These are phyloP conservation scores for Periphyllus acericola DNA, from an alignment of 2,888 invertebrate species.

Conservation along the genomic window DNA sequence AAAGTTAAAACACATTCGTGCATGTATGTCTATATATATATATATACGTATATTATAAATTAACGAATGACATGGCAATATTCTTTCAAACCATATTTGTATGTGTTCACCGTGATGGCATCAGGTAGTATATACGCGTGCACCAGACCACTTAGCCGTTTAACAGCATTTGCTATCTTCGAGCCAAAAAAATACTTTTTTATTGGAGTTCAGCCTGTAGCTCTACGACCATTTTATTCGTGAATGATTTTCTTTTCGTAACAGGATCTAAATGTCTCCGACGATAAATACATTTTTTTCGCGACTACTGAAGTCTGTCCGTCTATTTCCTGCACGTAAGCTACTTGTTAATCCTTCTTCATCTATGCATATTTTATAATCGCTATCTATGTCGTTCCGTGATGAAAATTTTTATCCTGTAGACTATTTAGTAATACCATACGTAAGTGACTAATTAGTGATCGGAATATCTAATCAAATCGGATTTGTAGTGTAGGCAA, in stretches of 20 bases:
- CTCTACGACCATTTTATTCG: background rate
- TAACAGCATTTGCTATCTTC: background rate
- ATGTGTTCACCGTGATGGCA: background rate
- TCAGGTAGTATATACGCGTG: background rate
- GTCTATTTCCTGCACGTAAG: background rate
- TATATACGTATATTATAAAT: background rate
- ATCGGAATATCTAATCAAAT: background rate
- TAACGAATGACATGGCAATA: background rate
- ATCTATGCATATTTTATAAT: background rate
- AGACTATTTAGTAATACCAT: background rate
- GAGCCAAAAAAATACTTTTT: background rate
- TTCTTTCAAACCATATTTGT: background rate
- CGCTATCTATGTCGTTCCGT: background rate
- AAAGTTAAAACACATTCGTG: background rate
- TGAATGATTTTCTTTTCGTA: background rate
- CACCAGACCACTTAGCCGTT: background rate
- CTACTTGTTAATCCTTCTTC: background rate
- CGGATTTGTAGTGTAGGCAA: background rate
- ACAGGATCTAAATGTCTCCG: background rate
- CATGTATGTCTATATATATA: background rate
- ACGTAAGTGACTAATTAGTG: background rate
- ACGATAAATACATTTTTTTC: background rate
- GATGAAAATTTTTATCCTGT: background rate
- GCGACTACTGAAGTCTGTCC: background rate
- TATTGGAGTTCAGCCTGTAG: background rate